Evolutionary conservation across 1,140 invertebrate species (phyloP), one percentile per base, ranked within the genome.

Genomic region (Ctenoplectra terminalis): DNA sequence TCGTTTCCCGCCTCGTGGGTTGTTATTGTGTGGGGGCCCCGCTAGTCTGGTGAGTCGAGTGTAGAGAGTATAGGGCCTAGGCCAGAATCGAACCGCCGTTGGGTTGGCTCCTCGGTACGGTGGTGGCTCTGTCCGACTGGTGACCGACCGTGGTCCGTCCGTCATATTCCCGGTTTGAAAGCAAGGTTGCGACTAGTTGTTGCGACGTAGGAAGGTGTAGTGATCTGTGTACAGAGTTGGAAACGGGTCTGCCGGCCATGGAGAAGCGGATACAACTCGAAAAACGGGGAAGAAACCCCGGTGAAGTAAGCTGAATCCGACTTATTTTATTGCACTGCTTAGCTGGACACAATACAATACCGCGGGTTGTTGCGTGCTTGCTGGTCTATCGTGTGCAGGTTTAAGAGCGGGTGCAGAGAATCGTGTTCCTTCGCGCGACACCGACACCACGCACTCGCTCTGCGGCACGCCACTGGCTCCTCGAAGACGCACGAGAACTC

Each of bases 231-330:
- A 56, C 81, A 69, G 43, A 85, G 71, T 69, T 74, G 56, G 5
- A 71, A 74, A 73, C 61, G 73, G 66, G 66, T 87, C 83, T 85
- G 80, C 89, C 91, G 88, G 93, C 93, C 92, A 98, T 99, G 98
- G 98, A 98, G 95, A 98, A 98, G 92, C 96, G 98, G 94, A 96
- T 98, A 95, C 96, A 97, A 90, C 95, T 98, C 90, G 98, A 98
- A 94, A 96, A 97, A 94, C 95, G 97, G 89, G 97, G 97, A 92
- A 96, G 96, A 92, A 96, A 95, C 92, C 96, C 97, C 85, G 96
- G 95, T 90, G 95, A 98, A 95, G 98, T 98, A 95, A 96, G 96
- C 75, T 20, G 73, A 88, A 86, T 63, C 73, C 82, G 63, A 84
- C 78, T 90, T 88, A 81, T 88, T 89, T 87, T 70, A 81, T 83